Evolutionary conservation across 2,888 invertebrate species (phyloP).

Genomic region (Troilus luridus): DNA sequence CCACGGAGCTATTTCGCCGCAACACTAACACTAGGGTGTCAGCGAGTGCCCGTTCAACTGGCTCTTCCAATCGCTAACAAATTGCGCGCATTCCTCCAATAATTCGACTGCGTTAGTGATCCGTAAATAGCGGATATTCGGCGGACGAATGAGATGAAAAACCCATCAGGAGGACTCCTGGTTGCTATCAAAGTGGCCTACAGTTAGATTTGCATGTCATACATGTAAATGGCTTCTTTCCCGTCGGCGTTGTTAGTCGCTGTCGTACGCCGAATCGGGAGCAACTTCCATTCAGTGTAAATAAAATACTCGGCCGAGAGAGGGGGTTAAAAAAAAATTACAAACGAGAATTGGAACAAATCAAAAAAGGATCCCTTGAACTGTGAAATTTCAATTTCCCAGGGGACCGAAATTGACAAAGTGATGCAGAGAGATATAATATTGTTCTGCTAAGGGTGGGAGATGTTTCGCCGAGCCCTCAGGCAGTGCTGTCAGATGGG

Average conservation of each 20-base stretch:
- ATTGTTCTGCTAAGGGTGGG: slow-evolving; percentile 37
- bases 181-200: slow-evolving; percentile 55
- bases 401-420: slow-evolving; percentile 51
- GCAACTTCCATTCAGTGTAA: slow-evolving; percentile 13
- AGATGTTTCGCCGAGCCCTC: slow-evolving; percentile 38
- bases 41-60: background rate
- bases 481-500: slow-evolving; percentile 34
- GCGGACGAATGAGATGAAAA: slow-evolving; percentile 48
- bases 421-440: slow-evolving; percentile 53
- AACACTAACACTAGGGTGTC: background rate
- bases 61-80: background rate
- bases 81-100: slow-evolving; percentile 14
- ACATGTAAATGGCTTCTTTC: slow-evolving; percentile 64
- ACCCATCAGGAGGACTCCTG: slow-evolving; percentile 41
- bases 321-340: background rate
- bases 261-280: slow-evolving; percentile 7
- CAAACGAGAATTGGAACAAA: slow-evolving; percentile 44
- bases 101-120: slow-evolving; percentile 30
- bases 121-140: slow-evolving; percentile 43
- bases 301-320: background rate
- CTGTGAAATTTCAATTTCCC: slow-evolving; percentile 60
- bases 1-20: background rate
- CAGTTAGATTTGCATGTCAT: slow-evolving; percentile 63
- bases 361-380: slow-evolving; percentile 56
- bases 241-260: slow-evolving; percentile 29